Conservation (phyloP, 2,113 vertebrate species). For the Prolemur simus region DNA sequence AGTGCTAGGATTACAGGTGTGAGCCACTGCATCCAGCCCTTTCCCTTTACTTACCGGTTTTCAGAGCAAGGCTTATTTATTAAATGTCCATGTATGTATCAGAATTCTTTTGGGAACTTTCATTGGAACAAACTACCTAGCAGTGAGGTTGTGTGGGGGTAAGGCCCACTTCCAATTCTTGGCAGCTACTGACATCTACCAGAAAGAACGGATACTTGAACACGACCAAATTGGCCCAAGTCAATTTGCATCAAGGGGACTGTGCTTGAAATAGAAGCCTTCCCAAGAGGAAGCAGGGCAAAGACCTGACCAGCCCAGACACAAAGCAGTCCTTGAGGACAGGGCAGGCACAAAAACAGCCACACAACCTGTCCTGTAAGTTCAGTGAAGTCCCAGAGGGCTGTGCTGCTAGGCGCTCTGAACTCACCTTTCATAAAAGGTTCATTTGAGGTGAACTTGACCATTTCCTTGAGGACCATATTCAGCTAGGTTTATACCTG, state of each 20-base stretch:
- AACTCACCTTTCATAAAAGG: neutral
- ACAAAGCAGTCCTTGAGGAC: fast-evolving
- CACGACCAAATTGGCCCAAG: neutral
- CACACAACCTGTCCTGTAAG: neutral
- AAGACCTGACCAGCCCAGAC: neutral
- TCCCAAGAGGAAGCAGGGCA: neutral
- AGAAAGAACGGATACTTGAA: neutral
- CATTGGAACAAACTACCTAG: neutral
- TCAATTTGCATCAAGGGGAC: no score
- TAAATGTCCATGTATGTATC: neutral
- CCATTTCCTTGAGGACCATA: neutral
- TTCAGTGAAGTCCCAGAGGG: neutral
- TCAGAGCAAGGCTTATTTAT: neutral
- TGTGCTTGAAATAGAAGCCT: neutral
- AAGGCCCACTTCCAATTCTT: no score
- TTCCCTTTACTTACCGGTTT: neutral
- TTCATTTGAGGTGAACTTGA: neutral
- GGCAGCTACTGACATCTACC: neutral
- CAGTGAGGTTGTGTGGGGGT: neutral
- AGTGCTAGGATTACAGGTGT: no score
- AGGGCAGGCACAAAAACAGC: neutral
- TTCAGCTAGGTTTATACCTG: neutral
- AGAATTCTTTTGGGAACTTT: neutral
- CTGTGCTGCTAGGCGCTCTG: neutral
- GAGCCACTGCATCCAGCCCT: no score